A percentile compares a stretch with the other conserved stretches of the same genome.
phyloP scores from a whole-genome alignment of 2,888 invertebrate species.

The Cloeon dipterum region DNA sequence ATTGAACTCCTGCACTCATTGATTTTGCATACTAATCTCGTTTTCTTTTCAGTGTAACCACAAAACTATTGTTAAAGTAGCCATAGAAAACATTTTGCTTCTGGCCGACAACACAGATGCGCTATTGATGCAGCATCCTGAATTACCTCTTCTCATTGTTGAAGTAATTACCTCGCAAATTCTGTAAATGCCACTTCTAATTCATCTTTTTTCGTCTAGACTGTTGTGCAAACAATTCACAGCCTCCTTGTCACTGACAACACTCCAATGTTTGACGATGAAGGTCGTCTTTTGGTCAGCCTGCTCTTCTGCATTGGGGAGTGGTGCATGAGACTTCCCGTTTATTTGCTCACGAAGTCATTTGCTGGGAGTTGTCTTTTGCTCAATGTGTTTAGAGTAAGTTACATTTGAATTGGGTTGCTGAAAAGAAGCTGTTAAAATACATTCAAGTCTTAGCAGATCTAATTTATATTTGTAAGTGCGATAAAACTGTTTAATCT shows the following conservation, averaged over 20 bases:
- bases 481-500: neutral
- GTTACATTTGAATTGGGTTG: too few species aligned
- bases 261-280: constrained; percentile 1
- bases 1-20: too few species aligned
- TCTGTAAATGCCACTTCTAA: too few species aligned
- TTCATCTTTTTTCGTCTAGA: too few species aligned
- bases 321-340: constrained; percentile 67
- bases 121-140: constrained; percentile 46
- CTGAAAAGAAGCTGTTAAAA: too few species aligned
- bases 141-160: constrained; percentile 37
- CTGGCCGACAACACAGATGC: constrained; percentile 56
- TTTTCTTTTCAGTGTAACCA: constrained; percentile 58
- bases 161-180: too few species aligned
- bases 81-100: constrained; percentile 55
- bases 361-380: constrained; percentile 26
- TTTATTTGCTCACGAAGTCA: constrained; percentile 14
- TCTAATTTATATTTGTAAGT: too few species aligned
- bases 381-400: constrained; percentile 48
- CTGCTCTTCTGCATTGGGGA: constrained; percentile 76
- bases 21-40: too few species aligned
- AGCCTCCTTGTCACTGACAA: constrained; percentile 13
- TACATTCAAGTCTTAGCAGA: too few species aligned
- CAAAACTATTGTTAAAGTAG: constrained; percentile 58
- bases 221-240: constrained; percentile 24
- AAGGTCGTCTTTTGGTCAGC: constrained; percentile 41